Conservation (phyloP, 2,797 vertebrate genomes). For the Enteromius thamalakanensis region DNA sequence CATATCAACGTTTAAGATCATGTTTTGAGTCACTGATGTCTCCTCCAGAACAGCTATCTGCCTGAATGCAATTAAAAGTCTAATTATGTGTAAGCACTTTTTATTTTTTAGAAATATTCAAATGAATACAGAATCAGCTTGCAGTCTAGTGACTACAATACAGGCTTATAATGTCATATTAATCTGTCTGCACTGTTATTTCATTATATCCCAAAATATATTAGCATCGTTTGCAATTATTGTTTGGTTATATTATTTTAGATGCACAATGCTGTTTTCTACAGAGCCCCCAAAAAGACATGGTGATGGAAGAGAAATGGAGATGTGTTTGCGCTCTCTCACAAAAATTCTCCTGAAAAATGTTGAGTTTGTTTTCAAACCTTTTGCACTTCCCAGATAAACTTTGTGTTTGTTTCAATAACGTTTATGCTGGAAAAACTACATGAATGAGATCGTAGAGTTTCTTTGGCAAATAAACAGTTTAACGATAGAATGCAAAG, state of each 20-base stretch:
- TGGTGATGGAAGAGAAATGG: not conserved
- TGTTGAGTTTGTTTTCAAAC: not conserved
- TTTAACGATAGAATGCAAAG: not conserved
- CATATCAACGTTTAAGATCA: not conserved
- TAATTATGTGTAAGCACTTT: not conserved
- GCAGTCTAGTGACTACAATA: no score
- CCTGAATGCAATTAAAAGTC: not conserved
- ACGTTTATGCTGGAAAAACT: not conserved
- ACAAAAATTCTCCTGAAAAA: not conserved
- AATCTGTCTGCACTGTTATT: not conserved
- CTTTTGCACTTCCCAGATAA: not conserved
- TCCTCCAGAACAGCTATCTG: slow-evolving; percentile 5
- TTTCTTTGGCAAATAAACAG: not conserved
- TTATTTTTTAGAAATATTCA: not conserved
- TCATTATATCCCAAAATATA: not conserved
- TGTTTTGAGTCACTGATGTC: slow-evolving; percentile 27
- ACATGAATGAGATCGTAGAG: not conserved
- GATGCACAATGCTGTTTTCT: not conserved
- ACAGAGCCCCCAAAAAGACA: not conserved
- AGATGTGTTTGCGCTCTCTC: not conserved
- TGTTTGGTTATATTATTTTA: not conserved
- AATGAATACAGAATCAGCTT: not conserved
- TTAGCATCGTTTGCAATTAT: no score
- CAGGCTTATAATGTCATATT: not conserved
- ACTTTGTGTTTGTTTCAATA: not conserved